Conservation (phyloP, 2,888 invertebrate species). For the Cantharis rufa region DNA sequence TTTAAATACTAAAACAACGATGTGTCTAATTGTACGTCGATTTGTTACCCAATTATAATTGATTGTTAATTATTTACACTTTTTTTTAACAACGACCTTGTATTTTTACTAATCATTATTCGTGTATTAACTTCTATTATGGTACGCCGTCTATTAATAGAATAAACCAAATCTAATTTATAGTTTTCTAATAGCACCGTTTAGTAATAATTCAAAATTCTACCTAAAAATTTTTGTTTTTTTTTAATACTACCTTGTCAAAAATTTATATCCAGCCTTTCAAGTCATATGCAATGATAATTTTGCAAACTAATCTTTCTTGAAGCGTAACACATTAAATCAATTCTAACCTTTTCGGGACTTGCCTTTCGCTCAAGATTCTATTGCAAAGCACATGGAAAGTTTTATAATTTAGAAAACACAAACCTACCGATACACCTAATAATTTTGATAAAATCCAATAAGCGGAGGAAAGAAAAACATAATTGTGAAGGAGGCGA, state of each 20-base stretch:
- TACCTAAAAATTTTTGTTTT: background rate
- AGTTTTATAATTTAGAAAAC: background rate
- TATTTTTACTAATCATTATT: constrained; percentile 1
- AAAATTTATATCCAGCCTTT: background rate
- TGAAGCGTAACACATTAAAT: background rate
- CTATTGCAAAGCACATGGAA: background rate
- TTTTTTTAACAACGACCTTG: background rate
- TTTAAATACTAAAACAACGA: background rate
- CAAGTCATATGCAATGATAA: background rate
- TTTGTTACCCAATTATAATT: background rate
- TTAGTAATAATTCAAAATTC: background rate
- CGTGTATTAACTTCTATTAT: background rate
- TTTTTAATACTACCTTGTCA: background rate
- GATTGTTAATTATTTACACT: background rate
- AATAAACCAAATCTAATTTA: background rate
- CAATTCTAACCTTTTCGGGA: background rate
- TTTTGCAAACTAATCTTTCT: background rate
- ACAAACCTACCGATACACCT: background rate
- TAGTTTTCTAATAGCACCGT: background rate
- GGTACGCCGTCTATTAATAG: background rate
- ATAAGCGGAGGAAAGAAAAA: background rate
- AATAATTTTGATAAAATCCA: background rate
- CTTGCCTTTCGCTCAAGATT: background rate
- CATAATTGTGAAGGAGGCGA: background rate
- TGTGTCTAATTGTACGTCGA: background rate